Evolutionary conservation across 1,140 invertebrate species (phyloP), one percentile per base, ranked within the genome.

Genomic region (Melitaea cinxia): DNA sequence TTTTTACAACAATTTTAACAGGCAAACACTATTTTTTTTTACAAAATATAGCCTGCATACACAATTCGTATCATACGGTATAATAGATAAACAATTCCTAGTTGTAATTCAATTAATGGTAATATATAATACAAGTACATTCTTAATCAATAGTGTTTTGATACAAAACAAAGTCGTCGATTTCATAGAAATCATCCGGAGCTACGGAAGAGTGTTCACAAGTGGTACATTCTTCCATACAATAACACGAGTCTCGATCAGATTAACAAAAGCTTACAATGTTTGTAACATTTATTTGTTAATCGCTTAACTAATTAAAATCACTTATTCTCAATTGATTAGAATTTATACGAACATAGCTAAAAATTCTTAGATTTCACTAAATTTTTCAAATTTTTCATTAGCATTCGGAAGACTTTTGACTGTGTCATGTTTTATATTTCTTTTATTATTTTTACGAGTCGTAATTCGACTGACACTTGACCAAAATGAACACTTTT

Each of bases 171-270:
- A 66, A 58, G 28, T 47, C 58, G 59, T 39, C 30, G 74, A 85
- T 85, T 82, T 81, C 82, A 76, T 52, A 75, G 82, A 85, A 82
- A 85, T 78, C 72, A 65, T 55, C 30, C n/a, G n/a, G 39, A 45
- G 53, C 33, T 6, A 33, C 12, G 1, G 12, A 33, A 9, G 30
- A 1, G 1, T 10, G 12, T 33, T 26, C 2, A 26, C 6, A 4
- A 26, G 2, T 26, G 12, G 4, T 3, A 4, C 12, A 12, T 9
- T 37, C 5, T 4, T 37, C 19, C 2, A 10, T 21, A 21, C 17
- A 45, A 45, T 19, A 5, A 12, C 42, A 47, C n/a, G 21, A n/a
- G 21, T 23, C 21, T 47, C 19, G 19, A 7, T 9, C 9, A 45
- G 4, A 6, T 21, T 21, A 19, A 45, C 0, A 45, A 45, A 19